These are phyloP conservation scores for Eulemur albifrons DNA, from an alignment of 2,797 vertebrate species.

Conservation along the genomic window DNA sequence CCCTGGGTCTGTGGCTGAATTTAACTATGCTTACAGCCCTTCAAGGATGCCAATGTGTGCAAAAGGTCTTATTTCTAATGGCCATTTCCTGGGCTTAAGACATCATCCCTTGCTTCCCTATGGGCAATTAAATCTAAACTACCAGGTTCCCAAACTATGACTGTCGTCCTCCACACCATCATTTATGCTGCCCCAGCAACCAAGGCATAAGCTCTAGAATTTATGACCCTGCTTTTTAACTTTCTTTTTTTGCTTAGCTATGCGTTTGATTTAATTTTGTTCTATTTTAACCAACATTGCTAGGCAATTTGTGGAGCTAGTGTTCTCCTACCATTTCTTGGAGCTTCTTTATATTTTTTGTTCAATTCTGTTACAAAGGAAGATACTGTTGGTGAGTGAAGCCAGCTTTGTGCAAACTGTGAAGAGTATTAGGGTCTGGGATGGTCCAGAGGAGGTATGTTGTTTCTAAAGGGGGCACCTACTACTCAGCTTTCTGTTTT, in stretches of 20 bases:
- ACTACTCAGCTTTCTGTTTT: neutral
- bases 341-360: neutral
- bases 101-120: neutral
- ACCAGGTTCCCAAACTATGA: neutral
- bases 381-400: neutral
- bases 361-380: neutral
- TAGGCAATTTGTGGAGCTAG: neutral
- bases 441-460: neutral
- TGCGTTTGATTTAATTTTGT: neutral
- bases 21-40: neutral
- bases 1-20: rapidly evolving
- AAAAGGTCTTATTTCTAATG: neutral
- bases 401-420: neutral
- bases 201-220: neutral
- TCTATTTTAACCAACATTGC: neutral
- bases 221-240: neutral
- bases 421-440: neutral
- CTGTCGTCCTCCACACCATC: too few relatives aligned
- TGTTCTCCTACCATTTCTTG: neutral
- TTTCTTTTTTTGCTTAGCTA: neutral
- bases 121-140: neutral
- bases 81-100: neutral
- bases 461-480: neutral
- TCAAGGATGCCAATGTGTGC: neutral
- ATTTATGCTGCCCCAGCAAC: neutral